These are phyloP conservation scores for Cantharis flavilabris DNA, from an alignment of 2,888 invertebrate species.

Conservation along the genomic window DNA sequence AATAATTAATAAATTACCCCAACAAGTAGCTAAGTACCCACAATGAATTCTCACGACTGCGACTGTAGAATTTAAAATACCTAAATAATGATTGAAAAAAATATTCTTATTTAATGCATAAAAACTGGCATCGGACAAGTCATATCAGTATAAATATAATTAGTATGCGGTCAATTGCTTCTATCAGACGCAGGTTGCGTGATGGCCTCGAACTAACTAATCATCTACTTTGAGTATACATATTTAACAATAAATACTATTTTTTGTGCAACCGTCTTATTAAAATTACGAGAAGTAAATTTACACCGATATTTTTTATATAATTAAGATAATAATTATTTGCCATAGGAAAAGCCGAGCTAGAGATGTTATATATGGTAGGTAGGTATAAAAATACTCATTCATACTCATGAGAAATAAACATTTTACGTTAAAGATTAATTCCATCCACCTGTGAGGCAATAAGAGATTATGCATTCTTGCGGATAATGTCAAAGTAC, in stretches of 20 bases:
- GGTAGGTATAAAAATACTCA: too few species aligned
- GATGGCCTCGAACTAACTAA: slow-evolving; percentile 20
- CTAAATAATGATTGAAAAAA: background rate
- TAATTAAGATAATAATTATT: background rate
- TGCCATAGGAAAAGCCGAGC: background rate
- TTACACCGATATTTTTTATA: background rate
- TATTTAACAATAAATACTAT: slow-evolving; percentile 18
- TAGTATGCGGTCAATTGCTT: slow-evolving; percentile 24
- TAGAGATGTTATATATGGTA: too few species aligned
- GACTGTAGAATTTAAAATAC: background rate
- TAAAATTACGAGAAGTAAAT: slow-evolving; percentile 5
- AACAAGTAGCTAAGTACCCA: background rate
- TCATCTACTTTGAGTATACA: slow-evolving; percentile 3
- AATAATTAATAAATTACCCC: background rate
- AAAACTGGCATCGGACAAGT: slow-evolving; percentile 18
- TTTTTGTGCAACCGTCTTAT: slow-evolving; percentile 5
- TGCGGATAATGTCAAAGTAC: slow-evolving; percentile 19
- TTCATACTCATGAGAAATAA: background rate
- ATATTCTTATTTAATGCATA: slow-evolving; percentile 16
- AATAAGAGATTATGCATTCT: slow-evolving; percentile 22
- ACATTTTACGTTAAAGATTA: background rate
- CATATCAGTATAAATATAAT: slow-evolving; percentile 16
- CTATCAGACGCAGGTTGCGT: slow-evolving; percentile 25
- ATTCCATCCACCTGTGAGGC: slow-evolving; percentile 20
- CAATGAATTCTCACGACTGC: background rate